phyloP scores from a whole-genome alignment of 2,888 invertebrate species.

The Philereme vetulata region DNA sequence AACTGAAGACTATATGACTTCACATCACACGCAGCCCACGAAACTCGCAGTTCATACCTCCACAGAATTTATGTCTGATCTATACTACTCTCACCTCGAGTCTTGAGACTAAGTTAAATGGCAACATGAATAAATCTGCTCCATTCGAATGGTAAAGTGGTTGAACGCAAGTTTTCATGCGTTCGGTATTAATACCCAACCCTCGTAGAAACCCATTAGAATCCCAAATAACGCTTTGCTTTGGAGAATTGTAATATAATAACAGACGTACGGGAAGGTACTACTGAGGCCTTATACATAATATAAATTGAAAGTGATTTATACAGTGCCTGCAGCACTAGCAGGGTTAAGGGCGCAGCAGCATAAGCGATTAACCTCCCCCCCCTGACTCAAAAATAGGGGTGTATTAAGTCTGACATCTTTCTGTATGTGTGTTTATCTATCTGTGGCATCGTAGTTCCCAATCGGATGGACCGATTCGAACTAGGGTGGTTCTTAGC shows the following conservation, averaged over 20 bases:
- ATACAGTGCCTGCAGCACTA: too few relatives aligned
- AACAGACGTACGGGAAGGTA: not conserved
- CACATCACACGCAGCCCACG: too few relatives aligned
- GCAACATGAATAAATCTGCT: conserved; percentile 40
- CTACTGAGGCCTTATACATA: not conserved
- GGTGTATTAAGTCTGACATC: too few relatives aligned
- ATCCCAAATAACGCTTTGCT: not conserved
- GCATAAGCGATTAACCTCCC: too few relatives aligned
- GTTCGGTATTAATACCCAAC: conserved; percentile 8
- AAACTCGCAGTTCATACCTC: conserved; percentile 5
- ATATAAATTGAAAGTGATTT: too few relatives aligned
- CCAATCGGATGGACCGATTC: too few relatives aligned
- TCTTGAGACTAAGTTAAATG: conserved; percentile 33
- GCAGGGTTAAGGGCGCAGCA: too few relatives aligned
- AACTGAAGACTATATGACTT: too few relatives aligned
- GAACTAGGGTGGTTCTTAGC: too few relatives aligned
- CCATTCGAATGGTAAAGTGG: conserved; percentile 20
- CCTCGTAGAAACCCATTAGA: not conserved
- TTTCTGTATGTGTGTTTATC: too few relatives aligned
- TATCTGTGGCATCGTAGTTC: too few relatives aligned
- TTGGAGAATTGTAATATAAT: not conserved
- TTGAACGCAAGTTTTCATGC: conserved; percentile 7
- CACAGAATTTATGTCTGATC: not conserved
- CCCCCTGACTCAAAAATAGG: too few relatives aligned
- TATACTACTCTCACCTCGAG: conserved; percentile 1